A percentile compares a stretch with the other conserved stretches of the same genome.
Evolutionary conservation across 2,888 invertebrate species (phyloP).

Genomic region (Dryomyza anilis): DNA sequence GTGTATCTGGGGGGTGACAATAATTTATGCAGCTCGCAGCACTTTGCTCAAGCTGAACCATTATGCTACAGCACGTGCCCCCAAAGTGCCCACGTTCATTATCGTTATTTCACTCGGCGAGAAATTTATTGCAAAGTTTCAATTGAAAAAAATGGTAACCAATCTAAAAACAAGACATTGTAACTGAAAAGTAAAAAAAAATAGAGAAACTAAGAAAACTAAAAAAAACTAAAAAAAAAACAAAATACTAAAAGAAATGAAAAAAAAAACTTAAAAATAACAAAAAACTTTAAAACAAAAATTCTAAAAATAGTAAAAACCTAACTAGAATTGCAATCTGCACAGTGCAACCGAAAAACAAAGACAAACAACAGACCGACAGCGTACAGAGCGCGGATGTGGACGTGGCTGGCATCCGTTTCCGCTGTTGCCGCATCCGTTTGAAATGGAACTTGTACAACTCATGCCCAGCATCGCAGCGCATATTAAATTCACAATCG

Average conservation of each 20-base stretch:
- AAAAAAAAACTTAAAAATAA: background rate
- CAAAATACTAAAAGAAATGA: background rate
- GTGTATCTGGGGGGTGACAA: background rate
- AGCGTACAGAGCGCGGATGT: background rate
- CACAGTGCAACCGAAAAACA: background rate
- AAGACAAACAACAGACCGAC: background rate
- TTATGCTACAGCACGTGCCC: background rate
- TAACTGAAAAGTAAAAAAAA: no score
- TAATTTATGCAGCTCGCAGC: background rate
- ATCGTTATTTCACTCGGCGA: background rate
- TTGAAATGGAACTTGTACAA: background rate
- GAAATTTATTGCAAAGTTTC: background rate
- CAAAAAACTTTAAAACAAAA: conserved; percentile 1
- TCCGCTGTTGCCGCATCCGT: background rate
- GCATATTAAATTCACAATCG: conserved; percentile 2
- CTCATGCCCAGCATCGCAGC: background rate
- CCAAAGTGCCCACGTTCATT: background rate
- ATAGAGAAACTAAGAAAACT: background rate
- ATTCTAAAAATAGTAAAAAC: background rate
- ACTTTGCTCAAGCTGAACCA: background rate
- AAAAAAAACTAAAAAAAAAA: background rate
- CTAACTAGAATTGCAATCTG: background rate
- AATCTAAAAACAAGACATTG: background rate
- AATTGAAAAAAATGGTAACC: no score
- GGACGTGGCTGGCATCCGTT: background rate